Evolutionary conservation across 2,113 vertebrate genomes (phyloP).

Genomic region (Thunnus maccoyii): DNA sequence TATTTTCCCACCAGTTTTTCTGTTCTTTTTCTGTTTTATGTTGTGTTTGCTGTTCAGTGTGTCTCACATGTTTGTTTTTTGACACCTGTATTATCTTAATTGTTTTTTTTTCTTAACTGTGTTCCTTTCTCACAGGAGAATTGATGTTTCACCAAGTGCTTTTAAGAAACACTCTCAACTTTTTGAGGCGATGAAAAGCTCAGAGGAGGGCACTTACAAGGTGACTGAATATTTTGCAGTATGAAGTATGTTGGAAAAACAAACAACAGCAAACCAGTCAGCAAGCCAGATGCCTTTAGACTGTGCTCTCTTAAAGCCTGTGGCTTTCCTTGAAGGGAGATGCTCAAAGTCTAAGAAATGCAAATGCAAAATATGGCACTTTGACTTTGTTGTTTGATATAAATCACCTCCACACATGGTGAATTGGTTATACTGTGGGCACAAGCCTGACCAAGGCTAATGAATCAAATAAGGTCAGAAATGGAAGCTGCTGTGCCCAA

Average conservation of each 20-base stretch:
- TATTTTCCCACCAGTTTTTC: conserved; percentile 38
- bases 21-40: conserved; percentile 30
- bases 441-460: conserved; percentile 95
- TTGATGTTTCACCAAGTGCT: conserved; percentile 99
- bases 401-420: conserved; percentile 93
- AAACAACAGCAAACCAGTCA: conserved; percentile 72
- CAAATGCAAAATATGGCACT: conserved; percentile 88
- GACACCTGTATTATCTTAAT: background rate
- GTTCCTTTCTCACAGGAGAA: conserved; percentile 88
- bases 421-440: conserved; percentile 97
- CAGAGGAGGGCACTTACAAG: conserved; percentile 96
- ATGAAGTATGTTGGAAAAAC: conserved; percentile 82
- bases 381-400: conserved; percentile 97
- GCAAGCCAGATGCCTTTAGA: conserved; percentile 85
- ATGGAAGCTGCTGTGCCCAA: conserved; percentile 93
- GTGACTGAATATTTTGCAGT: conserved; percentile 93
- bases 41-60: conserved; percentile 11
- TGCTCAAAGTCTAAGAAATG: conserved; percentile 92
- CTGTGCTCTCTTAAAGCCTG: conserved; percentile 93
- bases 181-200: conserved; percentile 95
- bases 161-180: conserved; percentile 98
- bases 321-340: conserved; percentile 95
- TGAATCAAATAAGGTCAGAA: conserved; percentile 92
- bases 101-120: conserved; percentile 14
- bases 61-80: conserved; percentile 16